A percentile compares a stretch with the other conserved stretches of the same genome.
Evolutionary conservation across 37 sponge, comb jelly and placozoan species (phyloP).

Genomic region (Eunapius fragilis): DNA sequence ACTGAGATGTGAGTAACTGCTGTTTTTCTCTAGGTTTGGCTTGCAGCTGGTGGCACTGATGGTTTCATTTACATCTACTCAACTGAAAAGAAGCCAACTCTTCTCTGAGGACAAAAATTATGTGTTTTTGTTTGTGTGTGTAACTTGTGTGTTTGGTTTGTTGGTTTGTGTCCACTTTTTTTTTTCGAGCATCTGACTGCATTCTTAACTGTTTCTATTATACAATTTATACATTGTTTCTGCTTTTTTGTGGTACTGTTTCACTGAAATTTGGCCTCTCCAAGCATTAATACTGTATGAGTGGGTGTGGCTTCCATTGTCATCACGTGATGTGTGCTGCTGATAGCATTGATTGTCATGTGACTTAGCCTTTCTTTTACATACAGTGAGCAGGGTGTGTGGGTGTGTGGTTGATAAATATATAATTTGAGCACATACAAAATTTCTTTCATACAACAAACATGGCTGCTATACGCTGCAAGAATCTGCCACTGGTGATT

Average conservation of each 20-base stretch:
- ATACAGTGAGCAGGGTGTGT: too few relatives aligned
- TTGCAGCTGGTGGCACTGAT: constrained; percentile 84
- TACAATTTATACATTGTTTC: not conserved
- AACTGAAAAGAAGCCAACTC: constrained; percentile 50
- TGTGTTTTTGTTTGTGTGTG: not conserved
- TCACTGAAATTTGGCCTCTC: too few relatives aligned
- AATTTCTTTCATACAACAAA: not conserved
- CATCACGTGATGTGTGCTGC: too few relatives aligned
- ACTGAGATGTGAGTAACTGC: too few relatives aligned
- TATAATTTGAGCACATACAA: not conserved
- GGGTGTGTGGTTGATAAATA: not conserved
- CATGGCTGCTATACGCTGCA: not conserved
- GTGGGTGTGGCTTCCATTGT: too few relatives aligned
- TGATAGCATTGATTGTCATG: too few relatives aligned
- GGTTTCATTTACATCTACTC: constrained; percentile 78
- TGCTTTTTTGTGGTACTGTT: too few relatives aligned
- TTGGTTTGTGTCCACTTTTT: too few relatives aligned
- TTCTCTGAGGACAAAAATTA: not conserved
- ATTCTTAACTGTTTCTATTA: not conserved
- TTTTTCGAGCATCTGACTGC: too few relatives aligned
- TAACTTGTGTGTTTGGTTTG: not conserved
- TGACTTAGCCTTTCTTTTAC: too few relatives aligned
- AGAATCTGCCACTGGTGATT: too few relatives aligned
- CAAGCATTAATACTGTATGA: too few relatives aligned
- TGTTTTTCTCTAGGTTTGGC: constrained; percentile 59